Evolutionary conservation across 2,113 vertebrate species (phyloP).

Genomic region (Riparia riparia): DNA sequence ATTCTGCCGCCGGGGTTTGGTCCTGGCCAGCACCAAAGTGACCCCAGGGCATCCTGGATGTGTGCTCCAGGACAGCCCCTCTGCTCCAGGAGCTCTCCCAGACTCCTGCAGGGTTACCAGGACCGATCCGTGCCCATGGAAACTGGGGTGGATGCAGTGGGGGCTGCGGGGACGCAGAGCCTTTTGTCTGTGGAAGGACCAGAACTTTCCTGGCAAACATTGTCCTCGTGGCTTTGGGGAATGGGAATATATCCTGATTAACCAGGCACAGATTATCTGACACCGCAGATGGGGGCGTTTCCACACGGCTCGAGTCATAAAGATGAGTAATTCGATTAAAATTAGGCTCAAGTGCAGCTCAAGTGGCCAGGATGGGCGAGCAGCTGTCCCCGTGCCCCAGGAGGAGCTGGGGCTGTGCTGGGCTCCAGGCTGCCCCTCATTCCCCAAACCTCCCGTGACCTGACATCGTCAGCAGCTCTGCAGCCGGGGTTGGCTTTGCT

Average conservation of each 20-base stretch:
- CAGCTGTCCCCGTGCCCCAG: neutral
- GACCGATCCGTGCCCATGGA: neutral
- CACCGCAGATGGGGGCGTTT: neutral
- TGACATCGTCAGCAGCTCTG: accelerated
- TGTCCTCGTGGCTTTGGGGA: too few relatives aligned
- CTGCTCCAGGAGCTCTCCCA: neutral
- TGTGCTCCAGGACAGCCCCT: neutral
- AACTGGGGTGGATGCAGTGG: too few relatives aligned
- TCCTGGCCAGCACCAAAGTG: too few relatives aligned
- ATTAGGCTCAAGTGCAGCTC: accelerated
- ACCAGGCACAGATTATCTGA: neutral
- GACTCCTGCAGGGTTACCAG: accelerated
- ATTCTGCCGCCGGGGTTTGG: too few relatives aligned
- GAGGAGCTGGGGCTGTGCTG: neutral
- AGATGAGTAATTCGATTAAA: neutral
- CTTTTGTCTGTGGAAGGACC: neutral
- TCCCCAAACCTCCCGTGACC: neutral
- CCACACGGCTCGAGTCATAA: neutral
- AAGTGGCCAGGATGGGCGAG: accelerated
- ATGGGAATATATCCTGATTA: accelerated
- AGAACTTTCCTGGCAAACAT: neutral
- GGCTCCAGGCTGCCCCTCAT: accelerated
- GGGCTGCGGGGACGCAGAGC: neutral
- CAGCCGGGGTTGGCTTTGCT: neutral
- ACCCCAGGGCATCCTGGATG: too few relatives aligned